Evolutionary conservation across 1,140 invertebrate genomes (phyloP).

Genomic region (Dendroctonus ponderosae): DNA sequence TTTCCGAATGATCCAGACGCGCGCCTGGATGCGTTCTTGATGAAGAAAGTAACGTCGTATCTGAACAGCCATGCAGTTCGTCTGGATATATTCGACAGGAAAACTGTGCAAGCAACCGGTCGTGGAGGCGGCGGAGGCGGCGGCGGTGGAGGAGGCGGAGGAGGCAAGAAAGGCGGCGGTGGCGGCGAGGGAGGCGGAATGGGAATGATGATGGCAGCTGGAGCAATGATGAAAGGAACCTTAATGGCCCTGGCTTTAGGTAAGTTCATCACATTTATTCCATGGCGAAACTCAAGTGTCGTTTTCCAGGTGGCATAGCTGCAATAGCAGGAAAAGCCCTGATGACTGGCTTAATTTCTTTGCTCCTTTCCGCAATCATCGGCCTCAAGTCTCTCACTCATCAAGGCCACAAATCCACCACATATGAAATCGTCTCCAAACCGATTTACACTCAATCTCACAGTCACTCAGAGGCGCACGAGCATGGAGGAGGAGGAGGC

Average conservation of each 20-base stretch:
- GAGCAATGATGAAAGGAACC: constrained; percentile 69
- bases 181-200: constrained; percentile 58
- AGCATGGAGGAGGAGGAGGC: constrained; percentile 56
- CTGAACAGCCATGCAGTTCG: constrained; percentile 71
- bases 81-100: constrained; percentile 68
- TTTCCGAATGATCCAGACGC: constrained; percentile 74
- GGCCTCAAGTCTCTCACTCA: constrained; percentile 69
- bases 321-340: constrained; percentile 78
- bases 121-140: constrained; percentile 52
- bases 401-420: constrained; percentile 70
- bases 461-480: constrained; percentile 66
- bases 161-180: constrained; percentile 55
- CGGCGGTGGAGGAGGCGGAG: constrained; percentile 54
- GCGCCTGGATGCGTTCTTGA: constrained; percentile 69
- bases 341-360: constrained; percentile 77
- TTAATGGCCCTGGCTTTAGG: constrained; percentile 64
- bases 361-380: constrained; percentile 73
- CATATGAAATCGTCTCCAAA: constrained; percentile 80
- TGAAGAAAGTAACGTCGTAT: constrained; percentile 69
- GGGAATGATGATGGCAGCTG: constrained; percentile 59
- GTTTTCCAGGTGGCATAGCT: constrained; percentile 66
- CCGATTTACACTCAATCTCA: constrained; percentile 72
- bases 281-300: not conserved
- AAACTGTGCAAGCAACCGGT: constrained; percentile 47
- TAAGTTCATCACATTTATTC: constrained; percentile 9